These are phyloP conservation scores for Argentina silus DNA, from an alignment of 2,797 vertebrate genomes.

Conservation along the genomic window DNA sequence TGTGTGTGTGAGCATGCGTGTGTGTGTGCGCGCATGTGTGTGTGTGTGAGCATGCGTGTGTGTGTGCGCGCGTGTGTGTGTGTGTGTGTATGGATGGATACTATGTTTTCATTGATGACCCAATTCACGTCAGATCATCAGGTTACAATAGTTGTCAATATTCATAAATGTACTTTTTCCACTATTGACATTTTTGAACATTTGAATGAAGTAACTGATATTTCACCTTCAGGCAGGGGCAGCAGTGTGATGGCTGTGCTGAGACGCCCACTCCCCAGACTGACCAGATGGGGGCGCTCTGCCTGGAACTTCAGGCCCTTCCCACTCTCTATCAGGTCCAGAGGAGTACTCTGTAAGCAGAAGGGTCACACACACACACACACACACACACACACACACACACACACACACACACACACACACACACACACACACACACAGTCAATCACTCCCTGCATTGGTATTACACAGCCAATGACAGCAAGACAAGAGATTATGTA, in stretches of 20 bases:
- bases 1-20: background rate
- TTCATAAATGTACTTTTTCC: no score
- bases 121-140: no score
- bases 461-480: background rate
- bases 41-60: background rate
- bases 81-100: background rate
- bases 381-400: background rate
- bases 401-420: background rate
- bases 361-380: slow-evolving; percentile 10
- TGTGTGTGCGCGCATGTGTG: background rate
- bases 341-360: slow-evolving; percentile 82
- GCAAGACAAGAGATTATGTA: no score
- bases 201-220: background rate
- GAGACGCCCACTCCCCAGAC: slow-evolving; percentile 92
- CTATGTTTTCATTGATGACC: no score
- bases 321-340: slow-evolving; percentile 90
- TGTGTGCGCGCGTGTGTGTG: background rate
- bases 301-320: slow-evolving; percentile 93
- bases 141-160: no score
- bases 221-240: slow-evolving; percentile 91
- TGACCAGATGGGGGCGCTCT: slow-evolving; percentile 94
- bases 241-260: slow-evolving; percentile 93
- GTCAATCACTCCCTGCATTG: background rate
- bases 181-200: background rate
- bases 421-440: background rate